phyloP scores from a whole-genome alignment of 2,888 invertebrate genomes.

The Lycocerus yunnanus region DNA sequence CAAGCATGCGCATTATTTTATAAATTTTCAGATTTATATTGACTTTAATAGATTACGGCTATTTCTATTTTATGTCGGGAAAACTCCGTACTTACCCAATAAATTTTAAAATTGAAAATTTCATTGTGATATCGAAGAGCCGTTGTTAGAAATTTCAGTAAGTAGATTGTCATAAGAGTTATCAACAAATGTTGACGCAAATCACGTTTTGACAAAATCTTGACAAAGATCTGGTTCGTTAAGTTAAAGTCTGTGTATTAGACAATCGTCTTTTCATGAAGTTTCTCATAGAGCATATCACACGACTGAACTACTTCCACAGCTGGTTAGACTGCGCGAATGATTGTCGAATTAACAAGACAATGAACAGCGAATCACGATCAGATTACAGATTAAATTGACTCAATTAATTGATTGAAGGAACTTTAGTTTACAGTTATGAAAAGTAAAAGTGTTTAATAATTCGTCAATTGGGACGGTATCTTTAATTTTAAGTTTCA shows the following conservation, averaged over 20 bases:
- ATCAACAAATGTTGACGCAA: constrained; percentile 1
- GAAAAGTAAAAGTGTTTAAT: background rate
- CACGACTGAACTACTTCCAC: constrained; percentile 26
- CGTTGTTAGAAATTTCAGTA: background rate
- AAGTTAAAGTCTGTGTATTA: constrained; percentile 24
- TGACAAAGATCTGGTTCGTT: constrained; percentile 21
- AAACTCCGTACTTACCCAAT: background rate
- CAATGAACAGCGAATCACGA: constrained; percentile 19
- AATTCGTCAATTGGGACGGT: background rate
- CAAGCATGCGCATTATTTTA: constrained; percentile 43
- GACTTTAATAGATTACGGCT: constrained; percentile 30
- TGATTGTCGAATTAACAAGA: constrained; percentile 24
- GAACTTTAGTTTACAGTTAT: background rate
- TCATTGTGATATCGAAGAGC: background rate
- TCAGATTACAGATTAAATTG: constrained; percentile 17
- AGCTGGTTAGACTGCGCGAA: constrained; percentile 23
- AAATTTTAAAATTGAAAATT: background rate
- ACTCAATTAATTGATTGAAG: constrained; percentile 9
- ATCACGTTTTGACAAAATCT: constrained; percentile 26
- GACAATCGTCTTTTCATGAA: constrained; percentile 26
- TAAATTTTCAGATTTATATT: constrained; percentile 37
- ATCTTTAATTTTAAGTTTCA: background rate
- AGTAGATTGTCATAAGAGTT: constrained; percentile 1
- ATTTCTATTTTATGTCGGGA: constrained; percentile 18
- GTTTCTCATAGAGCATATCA: constrained; percentile 21